phyloP scores from a whole-genome alignment of 1,140 invertebrate species.

The Drosophila kohkoa region DNA sequence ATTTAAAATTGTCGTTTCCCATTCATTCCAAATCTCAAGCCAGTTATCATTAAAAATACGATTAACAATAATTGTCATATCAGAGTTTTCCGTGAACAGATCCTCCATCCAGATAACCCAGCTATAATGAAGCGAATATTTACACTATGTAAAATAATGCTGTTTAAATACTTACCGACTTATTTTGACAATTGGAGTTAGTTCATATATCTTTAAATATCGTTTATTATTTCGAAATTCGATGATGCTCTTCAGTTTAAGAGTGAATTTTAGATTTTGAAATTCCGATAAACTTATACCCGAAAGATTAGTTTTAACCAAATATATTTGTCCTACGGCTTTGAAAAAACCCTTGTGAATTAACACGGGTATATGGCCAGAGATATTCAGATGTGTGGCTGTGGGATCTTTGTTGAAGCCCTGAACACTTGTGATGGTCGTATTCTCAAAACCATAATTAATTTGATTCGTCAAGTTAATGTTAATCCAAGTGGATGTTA shows the following conservation, averaged over 20 bases:
- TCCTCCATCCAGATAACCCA: conserved; percentile 18
- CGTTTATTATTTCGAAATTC: conserved; percentile 61
- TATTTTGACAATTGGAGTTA: conserved; percentile 48
- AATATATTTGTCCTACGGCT: conserved; percentile 32
- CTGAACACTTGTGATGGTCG: conserved; percentile 54
- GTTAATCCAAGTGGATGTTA: conserved; percentile 18
- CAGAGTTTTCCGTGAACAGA: conserved; percentile 23
- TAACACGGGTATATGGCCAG: conserved; percentile 56
- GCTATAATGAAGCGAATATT: not conserved
- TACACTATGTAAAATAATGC: not conserved
- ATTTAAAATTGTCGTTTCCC: conserved; percentile 16
- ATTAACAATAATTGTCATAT: conserved; percentile 19
- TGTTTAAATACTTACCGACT: conserved; percentile 45
- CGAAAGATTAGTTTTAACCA: conserved; percentile 32
- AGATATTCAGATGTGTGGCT: conserved; percentile 47
- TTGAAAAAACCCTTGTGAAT: conserved; percentile 52
- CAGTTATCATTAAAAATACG: conserved; percentile 28
- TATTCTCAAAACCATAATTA: conserved; percentile 66
- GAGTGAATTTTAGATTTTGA: conserved; percentile 52
- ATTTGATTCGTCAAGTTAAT: conserved; percentile 45
- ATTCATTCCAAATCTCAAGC: conserved; percentile 36
- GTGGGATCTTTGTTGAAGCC: conserved; percentile 59
- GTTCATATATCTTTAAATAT: conserved; percentile 55
- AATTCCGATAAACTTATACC: conserved; percentile 59
- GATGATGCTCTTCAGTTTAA: conserved; percentile 53